Conservation (phyloP, 2,113 vertebrate genomes). For the Sitta europaea region DNA sequence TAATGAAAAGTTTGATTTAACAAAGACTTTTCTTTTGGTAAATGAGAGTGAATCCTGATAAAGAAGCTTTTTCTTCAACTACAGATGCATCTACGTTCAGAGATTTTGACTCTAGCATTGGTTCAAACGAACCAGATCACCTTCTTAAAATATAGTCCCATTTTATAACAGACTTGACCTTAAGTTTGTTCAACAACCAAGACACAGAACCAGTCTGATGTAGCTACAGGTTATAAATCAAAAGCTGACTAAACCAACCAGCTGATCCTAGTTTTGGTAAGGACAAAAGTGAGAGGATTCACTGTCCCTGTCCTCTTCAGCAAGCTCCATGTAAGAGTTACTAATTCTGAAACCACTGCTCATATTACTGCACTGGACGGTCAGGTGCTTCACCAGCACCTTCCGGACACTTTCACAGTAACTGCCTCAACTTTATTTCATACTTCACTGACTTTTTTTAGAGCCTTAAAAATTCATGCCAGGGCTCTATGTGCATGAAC, state of each 20-base stretch:
- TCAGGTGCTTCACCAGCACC: background rate
- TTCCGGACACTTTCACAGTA: background rate
- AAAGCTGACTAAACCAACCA: background rate
- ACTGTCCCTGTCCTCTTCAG: background rate
- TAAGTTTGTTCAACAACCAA: background rate
- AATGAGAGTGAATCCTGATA: background rate
- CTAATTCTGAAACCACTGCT: background rate
- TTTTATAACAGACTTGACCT: background rate
- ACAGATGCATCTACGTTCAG: background rate
- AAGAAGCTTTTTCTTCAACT: background rate
- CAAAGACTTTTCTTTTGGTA: background rate
- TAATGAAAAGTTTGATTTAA: background rate
- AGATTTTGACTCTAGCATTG: background rate
- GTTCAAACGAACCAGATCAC: background rate
- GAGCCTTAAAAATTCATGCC: background rate
- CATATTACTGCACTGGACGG: background rate
- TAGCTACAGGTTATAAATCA: background rate
- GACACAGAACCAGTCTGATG: background rate
- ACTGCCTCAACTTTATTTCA: background rate
- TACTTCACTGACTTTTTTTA: background rate
- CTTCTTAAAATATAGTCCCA: background rate
- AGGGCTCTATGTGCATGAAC: rapidly evolving
- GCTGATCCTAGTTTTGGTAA: background rate
- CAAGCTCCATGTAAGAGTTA: rapidly evolving
- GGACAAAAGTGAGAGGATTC: background rate